Conservation (phyloP, 1,140 invertebrate genomes). For the Nylanderia fulva region DNA sequence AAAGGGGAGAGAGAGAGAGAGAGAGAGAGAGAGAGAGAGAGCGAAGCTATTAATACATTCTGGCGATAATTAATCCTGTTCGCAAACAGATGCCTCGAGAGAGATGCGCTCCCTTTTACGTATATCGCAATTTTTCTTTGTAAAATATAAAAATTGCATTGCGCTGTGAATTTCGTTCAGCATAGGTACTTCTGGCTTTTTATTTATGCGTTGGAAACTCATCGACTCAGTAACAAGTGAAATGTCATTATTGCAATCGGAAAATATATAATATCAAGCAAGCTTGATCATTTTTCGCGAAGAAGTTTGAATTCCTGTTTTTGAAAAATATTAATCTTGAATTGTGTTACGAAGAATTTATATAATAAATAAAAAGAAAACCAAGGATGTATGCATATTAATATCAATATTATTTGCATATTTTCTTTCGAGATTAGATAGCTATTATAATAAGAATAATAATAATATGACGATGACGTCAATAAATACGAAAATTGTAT, state of each 20-base stretch:
- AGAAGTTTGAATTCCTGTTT: background rate
- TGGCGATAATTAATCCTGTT: slow-evolving; percentile 46
- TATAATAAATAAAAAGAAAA: background rate
- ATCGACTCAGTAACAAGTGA: background rate
- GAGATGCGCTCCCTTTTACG: background rate
- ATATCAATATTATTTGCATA: background rate
- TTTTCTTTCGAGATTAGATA: background rate
- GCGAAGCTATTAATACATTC: slow-evolving; percentile 29
- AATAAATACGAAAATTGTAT: background rate
- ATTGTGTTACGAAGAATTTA: background rate
- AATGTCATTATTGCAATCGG: background rate
- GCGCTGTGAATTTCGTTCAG: background rate
- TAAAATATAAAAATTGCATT: background rate
- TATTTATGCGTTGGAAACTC: background rate
- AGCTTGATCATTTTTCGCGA: background rate
- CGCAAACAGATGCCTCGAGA: background rate
- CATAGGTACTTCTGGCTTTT: too few relatives aligned
- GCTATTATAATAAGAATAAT: too few relatives aligned
- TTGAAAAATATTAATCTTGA: background rate
- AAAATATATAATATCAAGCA: background rate
- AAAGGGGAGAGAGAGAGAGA: too few relatives aligned
- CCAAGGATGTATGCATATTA: background rate
- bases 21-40: too few relatives aligned
- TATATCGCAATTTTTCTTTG: slow-evolving; percentile 36
- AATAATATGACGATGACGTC: background rate